Conservation (phyloP, 2,888 invertebrate genomes). For the Flexamia atlantica region DNA sequence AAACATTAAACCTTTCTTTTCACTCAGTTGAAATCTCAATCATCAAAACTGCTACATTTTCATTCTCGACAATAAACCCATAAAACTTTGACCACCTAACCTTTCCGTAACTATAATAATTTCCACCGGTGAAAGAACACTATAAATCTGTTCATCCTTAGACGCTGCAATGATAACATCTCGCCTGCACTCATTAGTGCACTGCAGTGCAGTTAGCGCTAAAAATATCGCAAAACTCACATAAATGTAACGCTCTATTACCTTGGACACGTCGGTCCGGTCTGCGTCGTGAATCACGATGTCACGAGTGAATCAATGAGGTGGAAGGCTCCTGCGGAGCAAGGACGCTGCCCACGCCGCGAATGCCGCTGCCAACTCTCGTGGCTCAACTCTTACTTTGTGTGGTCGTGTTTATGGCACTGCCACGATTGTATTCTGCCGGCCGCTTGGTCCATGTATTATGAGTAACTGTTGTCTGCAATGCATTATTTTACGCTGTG, state of each 20-base stretch:
- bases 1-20: too few species aligned
- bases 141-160: slow-evolving; percentile 11
- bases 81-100: neutral
- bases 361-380: slow-evolving; percentile 34
- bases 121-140: neutral
- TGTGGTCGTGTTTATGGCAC: slow-evolving; percentile 16
- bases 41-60: neutral
- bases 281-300: slow-evolving; percentile 15
- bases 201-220: slow-evolving; percentile 15
- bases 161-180: neutral
- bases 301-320: slow-evolving; percentile 34
- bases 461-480: neutral
- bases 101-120: too few species aligned
- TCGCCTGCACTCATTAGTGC: slow-evolving; percentile 32
- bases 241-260: slow-evolving; percentile 47
- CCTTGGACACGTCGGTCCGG: neutral
- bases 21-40: too few species aligned
- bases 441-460: neutral
- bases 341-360: neutral
- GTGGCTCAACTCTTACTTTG: slow-evolving; percentile 2
- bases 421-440: slow-evolving; percentile 22
- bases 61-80: neutral
- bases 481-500: neutral
- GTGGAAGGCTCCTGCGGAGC: slow-evolving; percentile 8
- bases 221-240: slow-evolving; percentile 32